These are phyloP conservation scores for Phoeniculus purpureus DNA, from an alignment of 2,797 vertebrate species.

Conservation along the genomic window DNA sequence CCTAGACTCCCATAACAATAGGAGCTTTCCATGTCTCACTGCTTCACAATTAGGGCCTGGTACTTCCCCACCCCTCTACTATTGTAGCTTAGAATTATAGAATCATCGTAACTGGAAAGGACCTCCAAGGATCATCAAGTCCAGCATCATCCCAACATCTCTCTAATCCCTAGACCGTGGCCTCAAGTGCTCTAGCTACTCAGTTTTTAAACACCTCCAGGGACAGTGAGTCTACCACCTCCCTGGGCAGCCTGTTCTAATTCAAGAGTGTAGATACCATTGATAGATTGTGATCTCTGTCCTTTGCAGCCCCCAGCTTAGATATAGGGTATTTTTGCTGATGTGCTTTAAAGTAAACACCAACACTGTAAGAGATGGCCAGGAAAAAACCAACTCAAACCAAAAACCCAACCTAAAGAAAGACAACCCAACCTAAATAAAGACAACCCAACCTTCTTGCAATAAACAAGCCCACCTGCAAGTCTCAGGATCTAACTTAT, in stretches of 20 bases:
- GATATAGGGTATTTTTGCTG: not conserved
- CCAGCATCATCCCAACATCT: no score
- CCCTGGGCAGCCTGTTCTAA: not conserved
- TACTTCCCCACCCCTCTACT: rapidly evolving
- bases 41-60: not conserved
- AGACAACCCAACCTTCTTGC: not conserved
- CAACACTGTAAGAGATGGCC: not conserved
- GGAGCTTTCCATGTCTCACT: not conserved
- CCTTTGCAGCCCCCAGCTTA: not conserved
- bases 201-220: no score
- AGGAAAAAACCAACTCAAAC: not conserved
- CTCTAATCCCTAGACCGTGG: no score
- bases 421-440: not conserved
- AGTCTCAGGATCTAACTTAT: not conserved
- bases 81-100: not conserved
- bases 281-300: not conserved
- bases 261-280: not conserved
- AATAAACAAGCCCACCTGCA: not conserved
- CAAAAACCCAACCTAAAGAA: no score
- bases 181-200: no score
- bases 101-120: no score
- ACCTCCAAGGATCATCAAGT: no score
- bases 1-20: not conserved
- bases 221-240: no score
- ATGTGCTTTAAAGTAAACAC: not conserved